Percentiles rank a stretch among this genome's conserved stretches.
Conservation (phyloP, 2,113 vertebrate genomes). For the Microcebus tavaratra region DNA sequence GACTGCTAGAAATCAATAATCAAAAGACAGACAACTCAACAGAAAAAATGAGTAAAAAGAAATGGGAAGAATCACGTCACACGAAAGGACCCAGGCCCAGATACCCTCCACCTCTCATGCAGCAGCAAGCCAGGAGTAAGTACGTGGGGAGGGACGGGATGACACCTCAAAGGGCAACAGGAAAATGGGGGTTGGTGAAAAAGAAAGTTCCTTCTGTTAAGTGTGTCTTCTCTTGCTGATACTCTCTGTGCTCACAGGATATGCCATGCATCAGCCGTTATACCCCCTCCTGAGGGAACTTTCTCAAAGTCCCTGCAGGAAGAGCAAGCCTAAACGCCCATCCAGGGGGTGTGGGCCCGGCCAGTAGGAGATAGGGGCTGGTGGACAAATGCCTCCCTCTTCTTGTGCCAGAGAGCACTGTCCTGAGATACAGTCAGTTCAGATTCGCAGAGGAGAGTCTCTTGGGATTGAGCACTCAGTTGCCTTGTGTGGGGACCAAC, state of each 20-base stretch:
- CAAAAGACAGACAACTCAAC: neutral
- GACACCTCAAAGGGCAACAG: neutral
- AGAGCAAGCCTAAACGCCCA: neutral
- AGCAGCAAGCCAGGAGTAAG: neutral
- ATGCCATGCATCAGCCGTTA: neutral
- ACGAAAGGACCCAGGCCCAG: neutral
- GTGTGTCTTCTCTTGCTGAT: neutral
- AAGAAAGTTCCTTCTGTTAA: neutral
- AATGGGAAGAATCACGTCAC: neutral
- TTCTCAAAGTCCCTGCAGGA: neutral
- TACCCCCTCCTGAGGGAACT: neutral
- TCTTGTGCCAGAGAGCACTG: neutral
- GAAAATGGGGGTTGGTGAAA: neutral
- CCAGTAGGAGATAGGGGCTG: neutral
- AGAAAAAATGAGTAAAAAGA: neutral
- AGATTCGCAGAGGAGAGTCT: neutral
- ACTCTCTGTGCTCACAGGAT: neutral
- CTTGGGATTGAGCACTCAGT: neutral
- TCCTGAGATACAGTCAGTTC: neutral
- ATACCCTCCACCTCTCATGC: no score
- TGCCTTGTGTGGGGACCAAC: neutral
- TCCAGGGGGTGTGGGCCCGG: no score
- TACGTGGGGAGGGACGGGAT: accelerated
- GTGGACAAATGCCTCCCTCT: neutral
- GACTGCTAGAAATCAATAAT: neutral